These are phyloP conservation scores for Ylistrum balloti DNA, from an alignment of 1,140 invertebrate genomes.

Conservation along the genomic window DNA sequence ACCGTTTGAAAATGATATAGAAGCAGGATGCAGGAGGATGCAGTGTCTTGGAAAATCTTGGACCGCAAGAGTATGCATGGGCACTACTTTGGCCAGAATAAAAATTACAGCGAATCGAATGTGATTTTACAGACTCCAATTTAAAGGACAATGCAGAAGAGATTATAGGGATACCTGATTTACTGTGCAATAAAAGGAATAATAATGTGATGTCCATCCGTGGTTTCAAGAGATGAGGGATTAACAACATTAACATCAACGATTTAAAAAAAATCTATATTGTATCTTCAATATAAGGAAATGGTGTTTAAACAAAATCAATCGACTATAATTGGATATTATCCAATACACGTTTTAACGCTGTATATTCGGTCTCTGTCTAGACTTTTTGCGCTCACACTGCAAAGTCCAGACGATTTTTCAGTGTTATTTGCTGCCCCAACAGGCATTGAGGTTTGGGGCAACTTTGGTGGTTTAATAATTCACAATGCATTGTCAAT, in stretches of 20 bases:
- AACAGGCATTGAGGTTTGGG: constrained; percentile 53
- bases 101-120: constrained; percentile 45
- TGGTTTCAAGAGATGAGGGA: constrained; percentile 13
- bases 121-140: background rate
- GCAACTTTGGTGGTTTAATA: constrained; percentile 53
- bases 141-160: background rate
- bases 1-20: constrained; percentile 50
- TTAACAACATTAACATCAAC: background rate
- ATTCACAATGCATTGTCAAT: constrained; percentile 56
- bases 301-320: constrained; percentile 50
- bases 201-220: background rate
- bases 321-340: constrained; percentile 35
- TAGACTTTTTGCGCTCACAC: constrained; percentile 48
- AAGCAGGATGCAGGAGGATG: background rate
- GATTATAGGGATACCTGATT: background rate
- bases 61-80: constrained; percentile 55
- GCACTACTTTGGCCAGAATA: constrained; percentile 51
- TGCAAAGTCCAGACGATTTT: constrained; percentile 46
- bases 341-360: constrained; percentile 52
- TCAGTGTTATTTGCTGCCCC: constrained; percentile 54
- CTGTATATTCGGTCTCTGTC: constrained; percentile 57
- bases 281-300: constrained; percentile 53
- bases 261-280: constrained; percentile 42
- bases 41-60: constrained; percentile 31
- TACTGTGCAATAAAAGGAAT: background rate